A percentile compares a stretch with the other conserved stretches of the same genome.
These are phyloP conservation scores for Eilema griseolum DNA, from an alignment of 2,888 invertebrate species.

Conservation along the genomic window DNA sequence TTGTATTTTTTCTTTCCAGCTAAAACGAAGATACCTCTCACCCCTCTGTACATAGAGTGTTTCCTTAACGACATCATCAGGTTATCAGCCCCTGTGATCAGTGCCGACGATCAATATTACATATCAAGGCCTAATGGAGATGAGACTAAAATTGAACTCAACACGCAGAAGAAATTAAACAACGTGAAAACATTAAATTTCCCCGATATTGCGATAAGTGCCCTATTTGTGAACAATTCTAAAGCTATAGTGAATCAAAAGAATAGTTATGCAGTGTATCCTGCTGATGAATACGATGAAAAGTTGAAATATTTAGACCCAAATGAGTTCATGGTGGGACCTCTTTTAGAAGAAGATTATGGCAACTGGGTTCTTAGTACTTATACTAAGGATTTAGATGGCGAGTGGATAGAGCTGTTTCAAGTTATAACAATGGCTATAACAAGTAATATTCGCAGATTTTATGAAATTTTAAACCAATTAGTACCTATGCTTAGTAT, in stretches of 20 bases:
- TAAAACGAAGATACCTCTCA: constrained; percentile 63
- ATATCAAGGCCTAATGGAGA: constrained; percentile 69
- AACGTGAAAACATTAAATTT: background rate
- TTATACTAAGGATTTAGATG: constrained; percentile 58
- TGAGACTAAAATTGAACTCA: constrained; percentile 53
- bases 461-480: too few relatives aligned
- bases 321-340: constrained; percentile 73
- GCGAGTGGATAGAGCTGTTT: constrained; percentile 67
- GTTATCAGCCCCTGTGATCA: constrained; percentile 64
- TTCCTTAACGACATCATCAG: constrained; percentile 63
- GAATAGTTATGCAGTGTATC: background rate
- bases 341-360: constrained; percentile 65
- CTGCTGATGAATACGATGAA: constrained; percentile 40
- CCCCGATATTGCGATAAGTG: background rate
- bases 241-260: constrained; percentile 15
- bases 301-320: constrained; percentile 42
- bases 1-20: constrained; percentile 59
- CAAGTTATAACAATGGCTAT: constrained; percentile 74
- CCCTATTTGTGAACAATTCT: background rate
- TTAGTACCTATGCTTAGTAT: too few relatives aligned
- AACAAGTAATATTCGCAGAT: constrained; percentile 54
- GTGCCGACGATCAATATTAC: constrained; percentile 55
- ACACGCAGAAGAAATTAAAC: constrained; percentile 21
- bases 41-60: constrained; percentile 57
- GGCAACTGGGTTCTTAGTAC: constrained; percentile 79